These are phyloP conservation scores for Hydrozoanthus gracilis DNA, from an alignment of 92 coral and sea anemone species.

Conservation along the genomic window DNA sequence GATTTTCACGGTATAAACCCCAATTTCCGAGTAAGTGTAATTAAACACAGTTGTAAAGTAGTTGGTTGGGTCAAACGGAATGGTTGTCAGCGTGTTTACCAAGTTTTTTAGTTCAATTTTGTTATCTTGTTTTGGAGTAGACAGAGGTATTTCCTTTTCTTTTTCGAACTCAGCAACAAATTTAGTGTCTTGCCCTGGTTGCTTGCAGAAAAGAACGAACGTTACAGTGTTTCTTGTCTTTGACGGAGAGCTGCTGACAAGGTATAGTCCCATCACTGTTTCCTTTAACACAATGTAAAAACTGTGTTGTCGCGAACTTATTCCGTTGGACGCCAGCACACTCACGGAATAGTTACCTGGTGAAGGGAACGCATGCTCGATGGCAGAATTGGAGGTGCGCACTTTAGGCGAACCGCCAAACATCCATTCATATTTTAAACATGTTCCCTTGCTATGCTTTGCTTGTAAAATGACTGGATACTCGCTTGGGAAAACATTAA, in stretches of 20 bases:
- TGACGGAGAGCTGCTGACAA: conserved; percentile 72
- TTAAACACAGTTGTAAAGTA: conserved; percentile 63
- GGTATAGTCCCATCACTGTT: conserved; percentile 77
- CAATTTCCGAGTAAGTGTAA: conserved; percentile 54
- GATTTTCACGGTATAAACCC: conserved; percentile 64
- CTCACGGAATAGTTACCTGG: conserved; percentile 72
- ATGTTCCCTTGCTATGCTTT: conserved; percentile 65
- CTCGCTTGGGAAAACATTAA: conserved; percentile 81
- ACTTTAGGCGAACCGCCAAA: conserved; percentile 54
- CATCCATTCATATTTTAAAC: conserved; percentile 75
- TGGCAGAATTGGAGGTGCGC: not conserved
- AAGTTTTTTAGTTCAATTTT: conserved; percentile 20
- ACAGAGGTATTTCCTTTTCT: conserved; percentile 20
- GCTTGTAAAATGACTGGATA: conserved; percentile 74
- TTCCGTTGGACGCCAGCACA: conserved; percentile 60
- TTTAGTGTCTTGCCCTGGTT: conserved; percentile 68
- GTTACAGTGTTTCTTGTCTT: conserved; percentile 62
- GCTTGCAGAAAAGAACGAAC: conserved; percentile 80
- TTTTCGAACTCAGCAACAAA: conserved; percentile 76
- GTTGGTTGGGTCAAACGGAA: conserved; percentile 72
- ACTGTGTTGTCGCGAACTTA: not conserved
- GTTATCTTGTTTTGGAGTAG: conserved; percentile 22
- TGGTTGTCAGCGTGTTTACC: conserved; percentile 45
- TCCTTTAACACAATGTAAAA: conserved; percentile 44
- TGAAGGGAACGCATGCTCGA: conserved; percentile 63